Base-by-base conservation (phyloP, 1,140 invertebrate species). In the Glomeris maerens region DNA sequence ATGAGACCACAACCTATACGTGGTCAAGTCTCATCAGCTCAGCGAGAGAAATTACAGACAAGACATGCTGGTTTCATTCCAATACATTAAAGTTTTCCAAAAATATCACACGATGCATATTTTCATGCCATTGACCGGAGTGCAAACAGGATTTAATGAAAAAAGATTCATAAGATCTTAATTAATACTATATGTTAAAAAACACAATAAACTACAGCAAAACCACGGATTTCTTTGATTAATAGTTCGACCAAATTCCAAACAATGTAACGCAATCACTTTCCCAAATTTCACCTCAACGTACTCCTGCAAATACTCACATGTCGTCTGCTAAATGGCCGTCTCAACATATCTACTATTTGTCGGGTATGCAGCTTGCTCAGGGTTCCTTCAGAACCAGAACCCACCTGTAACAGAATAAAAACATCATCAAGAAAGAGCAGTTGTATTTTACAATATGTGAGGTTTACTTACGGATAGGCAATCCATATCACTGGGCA, bases 341-440 rank as follows among this genome's bases (percentile, higher is more conserved):
- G 73, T 49, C 72, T 66, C 40, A 79, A 68, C 46, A 77, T 65
- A 62, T 71, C 72, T 55, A 77, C 75, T 57, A 59, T 23, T 20
- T 49, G 50, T 21, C 44, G 29, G 14, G 31, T 47, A 7, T 29
- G 29, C 2, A 39, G 2, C 27, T 47, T 53, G n/a, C 54, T 53
- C 46, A 55, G 26, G 27, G 52, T 53, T n/a, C 52, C 52, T 26
- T 7, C 25, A 23, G 36, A 21, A 20, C n/a, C 25, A 23, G 36
- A 42, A 42, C 17, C 25, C 20, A 42, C 4, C 4, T 42, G 4
- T 5, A 5, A 5, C 5, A 5, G 5, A 5, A 42, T 25, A 42
- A 17, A 42, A 42, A 5, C 25, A 42, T 5, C 17, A 42, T 21
- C 25, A 4, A 42, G 17, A 36, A 10, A 36, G 10, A 10, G 17